Evolutionary conservation across 2,888 invertebrate species (phyloP), one percentile per base, ranked within the genome.

Genomic region (Leptinotarsa haldemani): DNA sequence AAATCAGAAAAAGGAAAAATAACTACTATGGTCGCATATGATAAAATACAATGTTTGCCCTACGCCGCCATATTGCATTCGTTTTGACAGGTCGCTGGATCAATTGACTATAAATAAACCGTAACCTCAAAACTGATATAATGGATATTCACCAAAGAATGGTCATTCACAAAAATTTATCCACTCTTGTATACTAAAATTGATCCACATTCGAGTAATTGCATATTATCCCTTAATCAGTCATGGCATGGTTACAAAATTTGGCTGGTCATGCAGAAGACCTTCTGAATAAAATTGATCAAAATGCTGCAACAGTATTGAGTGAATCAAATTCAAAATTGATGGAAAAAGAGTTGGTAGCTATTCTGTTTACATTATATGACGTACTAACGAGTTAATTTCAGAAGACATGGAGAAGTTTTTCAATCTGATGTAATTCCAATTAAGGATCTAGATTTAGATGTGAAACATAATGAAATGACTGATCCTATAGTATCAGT

Each of bases 181-280:
- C 3, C 25, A 3, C 25, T 25, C 3, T 25, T 25, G 25, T 25
- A 25, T 25, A 25, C 25, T 25, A 25, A 25, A 25, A 25, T 25
- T 25, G 25, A 25, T 4, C 25, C 25, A 25, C 25, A 25, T 25
- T 25, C 4, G 25, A 25, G 25, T 25, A 25, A 25, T 25, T 25
- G 25, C 25, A 25, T 25, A 25, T 25, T 3, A 25, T 4, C 25
- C 25, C 25, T 25, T 25, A 1, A 25, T 25, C 25, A 25, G 25
- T 12, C 69, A 93, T 93, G 93, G 92, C 93, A 76, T 94, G 94
- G 94, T 86, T 94, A 65, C 90, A 91, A 77, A 93, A 91, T 80
- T 88, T 94, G 70, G 93, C 94, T 65, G 93, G 91, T 40, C 93
- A 91, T 82, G 94, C 94, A 25, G 94, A 94, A 85, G 90, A 91